phyloP scores from a whole-genome alignment of 1,140 invertebrate species.

The Drosophila kikkawai region DNA sequence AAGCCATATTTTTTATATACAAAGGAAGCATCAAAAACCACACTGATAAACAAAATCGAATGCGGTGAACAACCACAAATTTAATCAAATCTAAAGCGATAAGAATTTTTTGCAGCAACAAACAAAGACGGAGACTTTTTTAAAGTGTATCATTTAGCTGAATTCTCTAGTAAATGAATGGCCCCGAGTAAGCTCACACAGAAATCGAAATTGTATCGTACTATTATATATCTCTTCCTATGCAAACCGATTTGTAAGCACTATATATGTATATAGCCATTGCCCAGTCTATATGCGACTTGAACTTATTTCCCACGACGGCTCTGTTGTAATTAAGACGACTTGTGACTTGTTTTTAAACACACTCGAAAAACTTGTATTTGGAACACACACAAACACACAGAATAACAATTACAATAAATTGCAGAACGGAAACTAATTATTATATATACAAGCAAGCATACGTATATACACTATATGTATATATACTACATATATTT shows the following conservation, averaged over 20 bases:
- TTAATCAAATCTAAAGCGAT: slow-evolving; percentile 72
- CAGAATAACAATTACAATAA: slow-evolving; percentile 57
- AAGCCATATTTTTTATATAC: slow-evolving; percentile 78
- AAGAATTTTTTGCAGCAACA: slow-evolving; percentile 76
- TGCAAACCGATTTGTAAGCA: slow-evolving; percentile 64
- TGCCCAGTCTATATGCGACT: slow-evolving; percentile 37
- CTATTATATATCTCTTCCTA: slow-evolving; percentile 65
- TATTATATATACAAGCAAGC: slow-evolving; percentile 67
- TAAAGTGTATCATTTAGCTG: slow-evolving; percentile 73
- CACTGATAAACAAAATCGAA: slow-evolving; percentile 52
- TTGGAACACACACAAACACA: slow-evolving; percentile 33
- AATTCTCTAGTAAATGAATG: slow-evolving; percentile 71
- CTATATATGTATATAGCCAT: slow-evolving; percentile 52
- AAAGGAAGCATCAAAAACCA: slow-evolving; percentile 64
- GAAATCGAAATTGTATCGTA: slow-evolving; percentile 45
- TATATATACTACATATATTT: slow-evolving; percentile 67
- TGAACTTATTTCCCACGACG: slow-evolving; percentile 29
- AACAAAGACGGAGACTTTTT: slow-evolving; percentile 59
- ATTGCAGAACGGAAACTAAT: slow-evolving; percentile 60
- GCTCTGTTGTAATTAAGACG: slow-evolving; percentile 47
- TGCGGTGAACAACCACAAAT: slow-evolving; percentile 42
- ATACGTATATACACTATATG: slow-evolving; percentile 65
- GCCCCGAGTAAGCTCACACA: slow-evolving; percentile 20
- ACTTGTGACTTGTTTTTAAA: slow-evolving; percentile 58
- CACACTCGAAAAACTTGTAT: slow-evolving; percentile 39